phyloP scores from a whole-genome alignment of 2,888 invertebrate genomes.

The Brachypterus glaber region DNA sequence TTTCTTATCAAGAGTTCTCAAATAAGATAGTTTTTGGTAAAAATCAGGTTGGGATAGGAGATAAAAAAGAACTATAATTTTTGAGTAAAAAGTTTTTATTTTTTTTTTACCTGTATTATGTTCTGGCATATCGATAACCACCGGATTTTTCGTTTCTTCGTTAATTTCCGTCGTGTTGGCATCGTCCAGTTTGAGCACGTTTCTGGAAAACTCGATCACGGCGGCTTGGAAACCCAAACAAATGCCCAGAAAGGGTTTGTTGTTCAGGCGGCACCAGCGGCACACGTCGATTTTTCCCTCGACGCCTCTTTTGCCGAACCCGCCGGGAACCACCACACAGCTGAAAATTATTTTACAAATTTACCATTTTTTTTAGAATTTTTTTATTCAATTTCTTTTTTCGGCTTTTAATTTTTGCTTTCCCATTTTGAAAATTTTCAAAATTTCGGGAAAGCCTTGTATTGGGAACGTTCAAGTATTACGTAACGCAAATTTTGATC shows the following conservation, averaged over 20 bases:
- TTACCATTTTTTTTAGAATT: not conserved
- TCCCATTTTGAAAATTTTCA: no score
- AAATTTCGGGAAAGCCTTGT: no score
- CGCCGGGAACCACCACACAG: constrained; percentile 94
- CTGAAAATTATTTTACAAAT: constrained; percentile 41
- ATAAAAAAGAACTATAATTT: no score
- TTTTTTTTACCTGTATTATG: constrained; percentile 77
- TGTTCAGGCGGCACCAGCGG: constrained; percentile 83
- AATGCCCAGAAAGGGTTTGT: constrained; percentile 88
- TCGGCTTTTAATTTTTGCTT: no score
- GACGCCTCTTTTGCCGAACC: constrained; percentile 91
- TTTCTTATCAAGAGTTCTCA: no score
- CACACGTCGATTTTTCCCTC: constrained; percentile 94
- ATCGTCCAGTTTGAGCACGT: constrained; percentile 62
- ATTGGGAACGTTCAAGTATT: no score
- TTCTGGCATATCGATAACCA: constrained; percentile 98
- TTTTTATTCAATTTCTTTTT: no score
- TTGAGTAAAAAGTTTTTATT: no score
- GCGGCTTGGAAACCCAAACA: constrained; percentile 97
- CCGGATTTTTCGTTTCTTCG: constrained; percentile 59
- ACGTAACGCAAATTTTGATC: no score
- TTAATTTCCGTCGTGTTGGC: constrained; percentile 85
- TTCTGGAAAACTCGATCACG: constrained; percentile 90
- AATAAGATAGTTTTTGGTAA: no score
- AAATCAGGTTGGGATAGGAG: no score